These are phyloP conservation scores for Lasioglossum villosulum DNA, from an alignment of 2,888 invertebrate species.

Conservation along the genomic window DNA sequence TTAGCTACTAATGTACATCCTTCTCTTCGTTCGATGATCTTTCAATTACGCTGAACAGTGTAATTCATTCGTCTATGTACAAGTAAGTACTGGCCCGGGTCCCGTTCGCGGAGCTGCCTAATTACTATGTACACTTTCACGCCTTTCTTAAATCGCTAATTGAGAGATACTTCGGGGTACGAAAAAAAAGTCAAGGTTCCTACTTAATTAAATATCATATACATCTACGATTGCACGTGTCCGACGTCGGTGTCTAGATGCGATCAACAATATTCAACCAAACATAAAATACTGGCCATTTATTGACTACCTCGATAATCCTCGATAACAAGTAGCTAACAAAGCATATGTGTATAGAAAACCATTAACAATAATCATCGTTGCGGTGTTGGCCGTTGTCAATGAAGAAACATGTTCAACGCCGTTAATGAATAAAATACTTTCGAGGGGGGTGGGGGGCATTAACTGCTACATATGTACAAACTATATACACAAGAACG, in stretches of 20 bases:
- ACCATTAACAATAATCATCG: conserved; percentile 42
- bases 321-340: conserved; percentile 55
- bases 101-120: conserved; percentile 70
- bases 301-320: conserved; percentile 69
- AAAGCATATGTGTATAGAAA: conserved; percentile 42
- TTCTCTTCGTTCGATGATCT: not conserved
- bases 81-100: conserved; percentile 77
- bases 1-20: not conserved
- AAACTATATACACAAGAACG: conserved; percentile 18
- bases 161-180: conserved; percentile 35
- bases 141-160: conserved; percentile 47
- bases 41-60: conserved; percentile 38
- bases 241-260: conserved; percentile 43
- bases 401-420: not conserved
- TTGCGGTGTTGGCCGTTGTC: conserved; percentile 7
- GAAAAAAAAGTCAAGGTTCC: not conserved
- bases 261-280: conserved; percentile 47
- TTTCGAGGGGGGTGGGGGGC: not conserved
- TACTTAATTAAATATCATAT: conserved; percentile 54
- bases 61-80: conserved; percentile 65
- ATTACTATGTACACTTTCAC: conserved; percentile 63
- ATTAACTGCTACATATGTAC: conserved; percentile 29
- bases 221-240: conserved; percentile 57
- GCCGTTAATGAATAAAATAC: conserved; percentile 1
- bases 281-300: conserved; percentile 75